These are phyloP conservation scores for Danio tinwini DNA, from an alignment of 2,797 vertebrate genomes.

Conservation along the genomic window DNA sequence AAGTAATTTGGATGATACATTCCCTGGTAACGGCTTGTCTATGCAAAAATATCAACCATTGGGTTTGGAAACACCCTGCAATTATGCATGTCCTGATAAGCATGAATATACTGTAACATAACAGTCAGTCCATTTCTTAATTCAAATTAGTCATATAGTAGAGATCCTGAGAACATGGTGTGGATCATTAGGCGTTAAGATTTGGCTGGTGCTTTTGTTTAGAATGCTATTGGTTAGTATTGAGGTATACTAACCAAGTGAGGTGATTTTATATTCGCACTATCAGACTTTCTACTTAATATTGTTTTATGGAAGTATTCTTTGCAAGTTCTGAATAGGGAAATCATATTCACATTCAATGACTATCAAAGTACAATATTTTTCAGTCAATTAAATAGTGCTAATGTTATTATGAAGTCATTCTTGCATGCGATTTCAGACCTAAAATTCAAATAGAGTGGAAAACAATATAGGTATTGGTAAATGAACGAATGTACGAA, in stretches of 20 bases:
- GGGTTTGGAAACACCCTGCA: conserved; percentile 13
- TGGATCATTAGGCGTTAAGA: conserved; percentile 35
- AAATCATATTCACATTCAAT: too few species aligned
- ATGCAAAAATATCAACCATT: neutral
- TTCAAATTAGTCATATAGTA: neutral
- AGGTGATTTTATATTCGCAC: too few species aligned
- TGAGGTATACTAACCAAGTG: conserved; percentile 18
- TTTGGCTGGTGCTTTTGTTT: conserved; percentile 57
- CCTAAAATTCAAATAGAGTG: too few species aligned
- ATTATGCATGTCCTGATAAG: conserved; percentile 17
- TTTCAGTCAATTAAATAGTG: too few species aligned
- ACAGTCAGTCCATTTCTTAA: neutral
- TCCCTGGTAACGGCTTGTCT: neutral
- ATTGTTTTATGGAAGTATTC: too few species aligned
- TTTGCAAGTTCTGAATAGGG: too few species aligned
- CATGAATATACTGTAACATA: neutral
- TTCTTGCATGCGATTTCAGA: too few species aligned
- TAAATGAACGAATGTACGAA: too few species aligned
- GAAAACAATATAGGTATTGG: too few species aligned
- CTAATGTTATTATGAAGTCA: too few species aligned
- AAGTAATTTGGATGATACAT: neutral
- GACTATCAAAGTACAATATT: too few species aligned
- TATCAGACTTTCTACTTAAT: too few species aligned
- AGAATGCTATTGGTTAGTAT: conserved; percentile 40
- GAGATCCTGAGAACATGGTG: neutral